Evolutionary conservation across 2,888 invertebrate genomes (phyloP).

Genomic region (Pollenia griseotomentosa): DNA sequence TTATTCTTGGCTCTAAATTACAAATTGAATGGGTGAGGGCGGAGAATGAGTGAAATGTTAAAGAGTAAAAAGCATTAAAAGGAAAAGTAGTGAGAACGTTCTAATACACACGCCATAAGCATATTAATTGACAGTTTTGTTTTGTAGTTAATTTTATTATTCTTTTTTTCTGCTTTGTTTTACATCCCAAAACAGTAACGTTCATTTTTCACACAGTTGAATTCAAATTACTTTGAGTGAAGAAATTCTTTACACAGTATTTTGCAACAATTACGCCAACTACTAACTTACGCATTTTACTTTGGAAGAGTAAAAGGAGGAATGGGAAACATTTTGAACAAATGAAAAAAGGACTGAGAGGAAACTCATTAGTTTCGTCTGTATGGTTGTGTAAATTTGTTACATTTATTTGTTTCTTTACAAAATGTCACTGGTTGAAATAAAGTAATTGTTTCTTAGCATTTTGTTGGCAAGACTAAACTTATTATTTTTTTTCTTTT

Average conservation of each 20-base stretch:
- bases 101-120: conserved; percentile 70
- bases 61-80: conserved; percentile 1
- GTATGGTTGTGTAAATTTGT: conserved; percentile 4
- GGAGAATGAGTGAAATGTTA: not conserved
- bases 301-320: not conserved
- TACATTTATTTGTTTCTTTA: conserved; percentile 19
- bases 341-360: not conserved
- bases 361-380: conserved; percentile 48
- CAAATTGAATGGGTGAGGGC: not conserved
- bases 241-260: conserved; percentile 23
- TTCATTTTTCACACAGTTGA: conserved; percentile 52
- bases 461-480: not conserved
- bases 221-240: conserved; percentile 43
- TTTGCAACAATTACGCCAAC: conserved; percentile 35
- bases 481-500: conserved; percentile 26
- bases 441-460: conserved; percentile 47
- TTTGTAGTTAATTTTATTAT: conserved; percentile 54
- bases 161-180: conserved; percentile 5
- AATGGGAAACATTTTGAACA: no score
- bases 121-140: conserved; percentile 72
- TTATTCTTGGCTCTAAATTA: conserved; percentile 35
- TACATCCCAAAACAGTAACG: conserved; percentile 30
- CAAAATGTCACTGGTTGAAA: conserved; percentile 48
- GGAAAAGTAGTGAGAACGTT: not conserved
- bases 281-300: not conserved